Conservation (phyloP, 92 coral and sea anemone genomes). For the Porites lobata region DNA sequence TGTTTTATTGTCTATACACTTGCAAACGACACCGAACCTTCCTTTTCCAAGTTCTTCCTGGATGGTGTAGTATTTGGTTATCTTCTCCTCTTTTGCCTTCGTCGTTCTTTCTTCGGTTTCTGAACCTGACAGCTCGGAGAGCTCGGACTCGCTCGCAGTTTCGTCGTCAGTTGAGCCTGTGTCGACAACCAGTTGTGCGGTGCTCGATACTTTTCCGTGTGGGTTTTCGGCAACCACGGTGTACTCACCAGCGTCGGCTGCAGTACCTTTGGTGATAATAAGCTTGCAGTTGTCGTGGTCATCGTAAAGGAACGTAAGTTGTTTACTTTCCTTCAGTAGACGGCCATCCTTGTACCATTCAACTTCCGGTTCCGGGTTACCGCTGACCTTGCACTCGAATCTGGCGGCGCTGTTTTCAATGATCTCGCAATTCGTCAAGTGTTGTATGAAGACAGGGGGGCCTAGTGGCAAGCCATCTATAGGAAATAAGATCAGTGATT, state of each 20-base stretch:
- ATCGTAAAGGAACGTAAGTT: slow-evolving; percentile 96
- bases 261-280: slow-evolving; percentile 95
- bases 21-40: slow-evolving; percentile 97
- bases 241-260: slow-evolving; percentile 95
- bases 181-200: slow-evolving; percentile 86
- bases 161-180: slow-evolving; percentile 80
- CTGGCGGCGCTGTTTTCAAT: slow-evolving; percentile 98
- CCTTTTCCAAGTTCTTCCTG: slow-evolving; percentile 98
- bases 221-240: slow-evolving; percentile 92
- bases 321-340: slow-evolving; percentile 92
- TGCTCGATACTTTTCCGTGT: slow-evolving; percentile 90
- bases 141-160: slow-evolving; percentile 79
- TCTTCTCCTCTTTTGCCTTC: slow-evolving; percentile 72
- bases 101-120: slow-evolving; percentile 74
- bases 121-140: slow-evolving; percentile 78
- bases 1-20: slow-evolving; percentile 86
- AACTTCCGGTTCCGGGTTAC: slow-evolving; percentile 95
- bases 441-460: slow-evolving; percentile 92
- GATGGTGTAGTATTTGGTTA: slow-evolving; percentile 84
- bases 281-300: slow-evolving; percentile 95
- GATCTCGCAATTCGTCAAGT: slow-evolving; percentile 93
- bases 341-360: slow-evolving; percentile 95
- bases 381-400: slow-evolving; percentile 93
- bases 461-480: slow-evolving; percentile 96
- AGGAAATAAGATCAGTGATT: slow-evolving; percentile 66